A percentile compares a stretch with the other conserved stretches of the same genome.
phyloP scores from a whole-genome alignment of 2,113 vertebrate species.

The Himantopus leucocephalus region DNA sequence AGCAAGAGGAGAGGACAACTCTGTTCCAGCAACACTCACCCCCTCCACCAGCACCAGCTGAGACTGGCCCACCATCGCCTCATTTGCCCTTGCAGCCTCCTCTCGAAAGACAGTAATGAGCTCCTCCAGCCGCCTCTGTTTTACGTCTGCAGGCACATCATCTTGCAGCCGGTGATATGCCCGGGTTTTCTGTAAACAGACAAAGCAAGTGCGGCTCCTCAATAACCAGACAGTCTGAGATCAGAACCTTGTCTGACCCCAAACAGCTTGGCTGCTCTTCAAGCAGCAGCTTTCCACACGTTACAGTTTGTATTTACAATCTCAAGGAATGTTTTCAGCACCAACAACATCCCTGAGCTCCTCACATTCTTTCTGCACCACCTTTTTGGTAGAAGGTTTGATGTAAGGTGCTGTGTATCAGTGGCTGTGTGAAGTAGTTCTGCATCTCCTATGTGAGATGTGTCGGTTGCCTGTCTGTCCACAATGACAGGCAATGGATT shows the following conservation, averaged over 20 bases:
- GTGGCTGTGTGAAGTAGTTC: neutral
- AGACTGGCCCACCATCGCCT: neutral
- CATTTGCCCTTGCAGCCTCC: neutral
- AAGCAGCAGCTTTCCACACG: neutral
- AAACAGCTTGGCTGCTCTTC: neutral
- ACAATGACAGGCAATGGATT: neutral
- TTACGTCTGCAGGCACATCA: neutral
- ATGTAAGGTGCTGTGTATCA: neutral
- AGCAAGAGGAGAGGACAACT: neutral
- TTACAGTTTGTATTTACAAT: neutral
- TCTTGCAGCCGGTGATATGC: conserved; percentile 43
- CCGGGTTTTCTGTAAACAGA: conserved; percentile 29
- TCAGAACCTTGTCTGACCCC: neutral
- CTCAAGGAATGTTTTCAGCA: neutral
- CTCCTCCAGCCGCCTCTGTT: conserved; percentile 46
- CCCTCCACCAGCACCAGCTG: conserved; percentile 65
- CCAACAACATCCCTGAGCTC: rapidly evolving
- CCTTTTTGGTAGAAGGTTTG: neutral
- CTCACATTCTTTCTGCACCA: neutral
- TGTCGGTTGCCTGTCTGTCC: neutral
- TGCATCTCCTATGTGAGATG: neutral
- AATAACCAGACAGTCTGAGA: neutral
- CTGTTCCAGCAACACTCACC: neutral
- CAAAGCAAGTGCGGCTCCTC: neutral
- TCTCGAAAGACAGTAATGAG: conserved; percentile 29